Evolutionary conservation across 2,113 vertebrate species (phyloP).

Genomic region (Nyctibius bracteatus): DNA sequence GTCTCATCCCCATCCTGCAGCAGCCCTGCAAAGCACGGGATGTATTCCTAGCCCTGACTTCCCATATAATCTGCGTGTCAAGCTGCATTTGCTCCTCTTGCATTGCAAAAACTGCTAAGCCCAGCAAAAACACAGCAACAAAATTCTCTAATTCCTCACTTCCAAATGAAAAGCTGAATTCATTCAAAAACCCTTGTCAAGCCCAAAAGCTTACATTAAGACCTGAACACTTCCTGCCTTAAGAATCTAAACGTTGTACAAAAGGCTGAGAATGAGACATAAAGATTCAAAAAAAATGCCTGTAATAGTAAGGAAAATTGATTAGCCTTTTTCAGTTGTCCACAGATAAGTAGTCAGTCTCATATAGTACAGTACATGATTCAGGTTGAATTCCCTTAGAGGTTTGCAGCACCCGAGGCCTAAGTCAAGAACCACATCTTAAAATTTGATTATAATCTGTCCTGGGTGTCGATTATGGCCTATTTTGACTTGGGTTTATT

Average conservation of each 20-base stretch:
- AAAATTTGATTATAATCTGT: background rate
- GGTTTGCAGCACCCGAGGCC: background rate
- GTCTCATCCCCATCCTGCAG: background rate
- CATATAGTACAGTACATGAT: fast-evolving
- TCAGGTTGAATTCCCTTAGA: background rate
- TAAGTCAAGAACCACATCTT: background rate
- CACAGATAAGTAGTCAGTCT: background rate
- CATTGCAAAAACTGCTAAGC: background rate
- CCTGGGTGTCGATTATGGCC: background rate
- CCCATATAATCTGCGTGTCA: background rate
- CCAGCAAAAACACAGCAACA: background rate
- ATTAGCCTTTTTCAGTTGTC: background rate
- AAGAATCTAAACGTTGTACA: background rate
- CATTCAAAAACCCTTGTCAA: fast-evolving
- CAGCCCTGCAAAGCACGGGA: background rate
- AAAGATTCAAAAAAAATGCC: background rate
- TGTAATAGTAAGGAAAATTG: background rate
- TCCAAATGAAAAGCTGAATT: background rate
- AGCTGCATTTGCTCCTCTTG: background rate
- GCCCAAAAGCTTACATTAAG: background rate
- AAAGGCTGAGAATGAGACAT: background rate
- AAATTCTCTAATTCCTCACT: background rate
- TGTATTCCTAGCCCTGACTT: background rate
- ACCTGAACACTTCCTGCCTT: background rate
- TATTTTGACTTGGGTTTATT: background rate